These are phyloP conservation scores for Nilaparvata lugens DNA, from an alignment of 1,140 invertebrate genomes.

Conservation along the genomic window DNA sequence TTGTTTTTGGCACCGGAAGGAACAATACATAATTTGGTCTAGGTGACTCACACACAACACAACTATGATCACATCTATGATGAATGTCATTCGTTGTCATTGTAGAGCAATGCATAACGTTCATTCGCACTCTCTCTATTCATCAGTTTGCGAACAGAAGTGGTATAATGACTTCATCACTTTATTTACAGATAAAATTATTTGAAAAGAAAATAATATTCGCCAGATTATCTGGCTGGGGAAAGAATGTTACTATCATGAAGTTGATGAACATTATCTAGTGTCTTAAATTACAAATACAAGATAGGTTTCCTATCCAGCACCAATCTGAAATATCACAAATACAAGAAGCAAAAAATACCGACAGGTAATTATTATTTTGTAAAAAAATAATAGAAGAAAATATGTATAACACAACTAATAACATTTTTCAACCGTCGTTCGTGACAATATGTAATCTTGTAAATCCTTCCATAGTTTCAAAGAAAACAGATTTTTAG, in stretches of 20 bases:
- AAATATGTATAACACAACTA: background rate
- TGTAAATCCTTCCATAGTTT: background rate
- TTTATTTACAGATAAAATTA: background rate
- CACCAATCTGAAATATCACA: background rate
- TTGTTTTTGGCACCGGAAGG: conserved; percentile 21
- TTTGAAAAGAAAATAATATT: background rate
- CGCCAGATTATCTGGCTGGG: background rate
- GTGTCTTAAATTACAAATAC: background rate
- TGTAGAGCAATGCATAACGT: background rate
- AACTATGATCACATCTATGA: background rate
- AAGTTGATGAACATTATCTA: too few species aligned
- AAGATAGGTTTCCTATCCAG: background rate
- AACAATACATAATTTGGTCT: conserved; percentile 10
- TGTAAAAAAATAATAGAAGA: background rate
- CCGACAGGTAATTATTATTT: background rate
- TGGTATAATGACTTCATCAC: background rate
- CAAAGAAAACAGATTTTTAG: background rate
- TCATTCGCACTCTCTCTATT: background rate
- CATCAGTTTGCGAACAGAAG: background rate
- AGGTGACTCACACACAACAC: background rate
- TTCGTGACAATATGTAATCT: conserved; percentile 1
- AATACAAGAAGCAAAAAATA: too few species aligned
- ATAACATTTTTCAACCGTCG: background rate
- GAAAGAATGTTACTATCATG: background rate
- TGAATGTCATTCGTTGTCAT: background rate